phyloP scores from a whole-genome alignment of 1,140 invertebrate species.

The Neodiprion pinetum region DNA sequence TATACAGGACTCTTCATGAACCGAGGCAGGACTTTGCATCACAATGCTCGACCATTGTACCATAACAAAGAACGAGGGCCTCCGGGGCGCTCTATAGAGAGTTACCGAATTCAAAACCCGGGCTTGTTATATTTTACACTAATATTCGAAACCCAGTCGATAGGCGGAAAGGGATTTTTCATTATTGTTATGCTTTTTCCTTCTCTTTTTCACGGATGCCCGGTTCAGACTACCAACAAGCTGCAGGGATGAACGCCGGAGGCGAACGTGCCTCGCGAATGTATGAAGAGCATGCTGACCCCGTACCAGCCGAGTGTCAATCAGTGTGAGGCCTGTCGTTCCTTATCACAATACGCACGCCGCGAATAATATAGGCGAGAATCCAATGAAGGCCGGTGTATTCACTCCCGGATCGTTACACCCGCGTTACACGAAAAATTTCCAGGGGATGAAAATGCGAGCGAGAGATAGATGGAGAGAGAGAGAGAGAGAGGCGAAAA shows the following conservation, averaged over 20 bases:
- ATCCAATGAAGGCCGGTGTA: too few relatives aligned
- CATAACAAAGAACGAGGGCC: slow-evolving; percentile 1
- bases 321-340: not conserved
- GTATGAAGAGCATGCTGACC: not conserved
- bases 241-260: not conserved
- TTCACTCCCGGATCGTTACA: too few relatives aligned
- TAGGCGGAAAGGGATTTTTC: not conserved
- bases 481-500: too few relatives aligned
- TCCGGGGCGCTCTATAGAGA: not conserved
- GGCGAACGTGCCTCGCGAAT: not conserved
- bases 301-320: not conserved
- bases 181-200: not conserved
- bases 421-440: too few relatives aligned
- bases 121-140: slow-evolving; percentile 3
- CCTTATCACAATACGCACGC: not conserved
- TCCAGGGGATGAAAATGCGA: not conserved
- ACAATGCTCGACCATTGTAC: slow-evolving; percentile 2
- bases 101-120: not conserved
- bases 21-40: slow-evolving; percentile 1
- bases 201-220: not conserved
- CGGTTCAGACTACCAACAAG: not conserved
- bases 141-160: slow-evolving; percentile 2
- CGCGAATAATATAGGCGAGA: too few relatives aligned
- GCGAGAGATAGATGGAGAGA: not conserved
- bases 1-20: not conserved